phyloP scores from a whole-genome alignment of 2,113 vertebrate species.

The Zosterops borbonicus region DNA sequence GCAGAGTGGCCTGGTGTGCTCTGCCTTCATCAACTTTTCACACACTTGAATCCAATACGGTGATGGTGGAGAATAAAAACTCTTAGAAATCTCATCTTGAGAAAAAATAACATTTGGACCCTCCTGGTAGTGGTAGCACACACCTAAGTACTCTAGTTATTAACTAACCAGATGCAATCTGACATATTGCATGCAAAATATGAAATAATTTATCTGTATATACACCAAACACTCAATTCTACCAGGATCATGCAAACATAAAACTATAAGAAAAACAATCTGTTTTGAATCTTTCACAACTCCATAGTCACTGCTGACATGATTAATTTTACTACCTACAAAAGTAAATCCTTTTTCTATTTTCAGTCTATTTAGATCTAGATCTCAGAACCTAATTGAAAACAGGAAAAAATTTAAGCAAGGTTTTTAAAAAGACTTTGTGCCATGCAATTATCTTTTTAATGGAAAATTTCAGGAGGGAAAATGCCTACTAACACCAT shows the following conservation, averaged over 20 bases:
- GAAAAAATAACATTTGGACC: background rate
- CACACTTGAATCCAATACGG: background rate
- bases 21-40: background rate
- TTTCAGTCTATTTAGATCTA: background rate
- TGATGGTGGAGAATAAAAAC: background rate
- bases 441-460: constrained; percentile 42
- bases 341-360: background rate
- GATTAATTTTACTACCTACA: background rate
- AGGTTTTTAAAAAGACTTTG: background rate
- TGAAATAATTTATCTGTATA: background rate
- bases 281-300: background rate
- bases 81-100: background rate
- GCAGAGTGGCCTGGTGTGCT: background rate
- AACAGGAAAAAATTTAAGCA: background rate
- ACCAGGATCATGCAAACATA: background rate
- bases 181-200: background rate
- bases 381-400: background rate
- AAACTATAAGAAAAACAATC: background rate
- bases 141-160: background rate
- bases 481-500: constrained; percentile 8
- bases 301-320: background rate
- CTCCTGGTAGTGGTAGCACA: background rate
- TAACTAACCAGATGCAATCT: background rate
- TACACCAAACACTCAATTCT: background rate
- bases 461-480: constrained; percentile 52